Percentiles rank a stretch among this genome's conserved stretches.
phyloP scores from a whole-genome alignment of 2,888 invertebrate genomes.

The Strigamia transsilvanica region DNA sequence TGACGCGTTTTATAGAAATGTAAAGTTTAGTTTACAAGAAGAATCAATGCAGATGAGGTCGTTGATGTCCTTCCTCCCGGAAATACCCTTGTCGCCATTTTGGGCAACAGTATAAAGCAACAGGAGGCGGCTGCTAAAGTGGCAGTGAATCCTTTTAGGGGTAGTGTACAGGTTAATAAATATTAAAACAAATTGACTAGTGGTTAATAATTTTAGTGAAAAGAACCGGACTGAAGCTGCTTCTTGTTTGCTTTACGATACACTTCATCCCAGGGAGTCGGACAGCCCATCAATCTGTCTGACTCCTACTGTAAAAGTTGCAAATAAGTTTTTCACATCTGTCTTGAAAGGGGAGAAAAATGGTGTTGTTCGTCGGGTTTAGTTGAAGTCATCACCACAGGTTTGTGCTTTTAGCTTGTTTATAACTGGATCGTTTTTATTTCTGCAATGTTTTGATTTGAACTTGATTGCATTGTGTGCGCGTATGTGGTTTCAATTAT shows the following conservation, averaged over 20 bases:
- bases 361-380: too few species aligned
- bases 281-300: slow-evolving; percentile 11
- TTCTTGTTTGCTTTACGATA: too few species aligned
- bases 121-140: slow-evolving; percentile 30
- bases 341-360: neutral
- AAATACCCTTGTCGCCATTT: slow-evolving; percentile 36
- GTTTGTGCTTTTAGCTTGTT: neutral
- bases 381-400: too few species aligned
- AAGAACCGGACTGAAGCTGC: too few species aligned
- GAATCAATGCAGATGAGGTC: slow-evolving; percentile 28
- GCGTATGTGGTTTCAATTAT: slow-evolving; percentile 31
- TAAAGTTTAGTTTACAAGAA: neutral
- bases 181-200: neutral
- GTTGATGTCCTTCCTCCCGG: slow-evolving; percentile 39
- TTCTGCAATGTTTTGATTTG: neutral
- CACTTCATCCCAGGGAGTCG: neutral
- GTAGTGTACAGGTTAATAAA: neutral
- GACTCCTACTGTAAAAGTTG: neutral
- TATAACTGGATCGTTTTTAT: neutral
- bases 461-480: neutral
- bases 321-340: neutral
- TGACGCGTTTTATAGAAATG: neutral
- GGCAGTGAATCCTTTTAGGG: slow-evolving; percentile 7
- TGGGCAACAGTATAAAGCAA: slow-evolving; percentile 22
- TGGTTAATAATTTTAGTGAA: too few species aligned